A percentile compares a stretch with the other conserved stretches of the same genome.
phyloP scores from a whole-genome alignment of 2,113 vertebrate species.

The Sinocyclocheilus anophthalmus region DNA sequence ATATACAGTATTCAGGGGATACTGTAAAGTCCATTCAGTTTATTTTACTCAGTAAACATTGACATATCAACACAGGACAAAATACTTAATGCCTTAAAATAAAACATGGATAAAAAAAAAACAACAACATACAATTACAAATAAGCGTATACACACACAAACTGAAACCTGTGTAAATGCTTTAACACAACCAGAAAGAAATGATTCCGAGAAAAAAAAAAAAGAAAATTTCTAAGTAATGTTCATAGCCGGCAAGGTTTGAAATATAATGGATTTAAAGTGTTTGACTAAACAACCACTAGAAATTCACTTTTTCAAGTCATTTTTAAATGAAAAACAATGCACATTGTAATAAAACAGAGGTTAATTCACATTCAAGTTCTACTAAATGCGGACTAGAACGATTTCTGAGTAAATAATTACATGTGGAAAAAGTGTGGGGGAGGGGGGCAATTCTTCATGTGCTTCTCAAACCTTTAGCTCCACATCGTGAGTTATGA shows the following conservation, averaged over 20 bases:
- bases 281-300: conserved; percentile 8
- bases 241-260: not conserved
- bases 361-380: conserved; percentile 32
- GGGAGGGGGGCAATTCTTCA: not conserved
- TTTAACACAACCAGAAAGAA: conserved; percentile 5
- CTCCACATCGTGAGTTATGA: not conserved
- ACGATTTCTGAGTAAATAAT: not conserved
- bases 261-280: not conserved
- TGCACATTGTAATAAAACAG: not conserved
- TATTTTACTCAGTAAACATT: conserved; percentile 61
- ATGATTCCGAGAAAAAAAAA: not conserved
- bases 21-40: conserved; percentile 69
- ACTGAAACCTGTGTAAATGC: conserved; percentile 4
- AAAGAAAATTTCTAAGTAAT: not conserved
- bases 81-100: conserved; percentile 27
- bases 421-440: not conserved
- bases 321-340: not conserved
- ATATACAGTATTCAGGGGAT: not conserved
- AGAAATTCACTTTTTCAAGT: conserved; percentile 8
- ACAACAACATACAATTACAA: not conserved
- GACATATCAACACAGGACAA: conserved; percentile 47
- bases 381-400: conserved; percentile 17
- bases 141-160: conserved; percentile 17
- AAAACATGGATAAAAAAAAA: not conserved
- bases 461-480: conserved; percentile 23